Evolutionary conservation across 2,113 vertebrate genomes (phyloP).

Genomic region (Anolis sagrei): DNA sequence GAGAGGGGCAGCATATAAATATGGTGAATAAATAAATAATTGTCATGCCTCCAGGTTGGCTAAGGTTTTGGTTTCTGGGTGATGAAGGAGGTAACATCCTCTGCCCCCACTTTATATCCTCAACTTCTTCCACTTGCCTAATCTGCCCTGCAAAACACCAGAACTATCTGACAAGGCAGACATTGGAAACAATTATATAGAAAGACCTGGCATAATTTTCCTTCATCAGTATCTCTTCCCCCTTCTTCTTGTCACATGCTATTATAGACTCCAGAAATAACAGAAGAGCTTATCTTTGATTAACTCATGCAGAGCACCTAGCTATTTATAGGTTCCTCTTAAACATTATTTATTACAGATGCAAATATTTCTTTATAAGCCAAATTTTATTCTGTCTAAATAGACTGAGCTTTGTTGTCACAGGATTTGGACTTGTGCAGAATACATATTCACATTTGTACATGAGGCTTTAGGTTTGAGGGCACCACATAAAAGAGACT

Average conservation of each 20-base stretch:
- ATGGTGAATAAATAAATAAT: no score
- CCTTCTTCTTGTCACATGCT: not conserved
- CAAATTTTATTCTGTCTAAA: not conserved
- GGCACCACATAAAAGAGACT: no score
- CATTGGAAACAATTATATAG: not conserved
- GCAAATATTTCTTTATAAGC: not conserved
- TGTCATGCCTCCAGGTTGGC: not conserved
- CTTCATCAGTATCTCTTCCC: not conserved
- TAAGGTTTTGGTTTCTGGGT: not conserved
- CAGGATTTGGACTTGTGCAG: not conserved
- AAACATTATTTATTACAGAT: not conserved
- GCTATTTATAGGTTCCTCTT: conserved; percentile 13
- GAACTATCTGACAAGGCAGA: not conserved
- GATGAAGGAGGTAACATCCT: no score
- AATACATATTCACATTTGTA: not conserved
- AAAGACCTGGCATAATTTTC: not conserved
- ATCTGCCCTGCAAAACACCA: not conserved
- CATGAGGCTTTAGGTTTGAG: not conserved
- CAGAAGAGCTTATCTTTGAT: not conserved
- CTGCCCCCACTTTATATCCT: not conserved
- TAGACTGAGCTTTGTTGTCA: not conserved
- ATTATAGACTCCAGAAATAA: not conserved
- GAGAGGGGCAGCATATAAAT: no score
- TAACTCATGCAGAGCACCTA: not conserved
- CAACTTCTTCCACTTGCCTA: not conserved